Percentiles rank a stretch among this genome's conserved stretches.
phyloP scores from a whole-genome alignment of 2,888 invertebrate genomes.

The Platycnemis pennipes region DNA sequence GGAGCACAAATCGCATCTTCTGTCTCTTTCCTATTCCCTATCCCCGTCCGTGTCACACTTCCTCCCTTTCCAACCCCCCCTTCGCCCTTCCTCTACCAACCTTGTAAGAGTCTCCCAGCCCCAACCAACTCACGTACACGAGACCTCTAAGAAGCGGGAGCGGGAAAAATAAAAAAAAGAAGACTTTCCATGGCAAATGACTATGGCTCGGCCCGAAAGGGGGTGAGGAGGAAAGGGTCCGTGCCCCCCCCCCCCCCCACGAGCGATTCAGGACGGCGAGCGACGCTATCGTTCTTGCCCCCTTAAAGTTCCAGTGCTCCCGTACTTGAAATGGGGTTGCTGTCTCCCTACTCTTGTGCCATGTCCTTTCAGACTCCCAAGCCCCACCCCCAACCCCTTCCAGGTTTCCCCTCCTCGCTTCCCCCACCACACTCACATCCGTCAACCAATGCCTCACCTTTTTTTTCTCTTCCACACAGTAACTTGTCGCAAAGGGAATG shows the following conservation, averaged over 20 bases:
- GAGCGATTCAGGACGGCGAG: not conserved
- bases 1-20: not conserved
- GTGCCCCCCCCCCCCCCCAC: not conserved
- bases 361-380: not conserved
- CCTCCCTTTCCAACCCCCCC: not conserved
- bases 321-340: not conserved
- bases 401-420: not conserved
- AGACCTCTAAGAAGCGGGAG: not conserved
- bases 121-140: slow-evolving; percentile 29
- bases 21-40: not conserved
- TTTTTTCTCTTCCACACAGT: not conserved
- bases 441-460: not conserved
- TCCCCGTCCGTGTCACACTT: not conserved
- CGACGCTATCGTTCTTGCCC: slow-evolving; percentile 8
- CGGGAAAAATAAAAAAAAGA: not conserved
- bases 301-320: not conserved
- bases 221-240: not conserved
- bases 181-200: not conserved
- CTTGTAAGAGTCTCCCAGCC: not conserved
- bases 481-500: not conserved
- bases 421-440: not conserved
- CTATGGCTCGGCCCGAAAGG: not conserved
- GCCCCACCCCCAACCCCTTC: not conserved
- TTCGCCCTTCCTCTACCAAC: not conserved
- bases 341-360: not conserved